Base-by-base conservation (phyloP, 2,888 invertebrate genomes). In the Apoderus coryli region DNA sequence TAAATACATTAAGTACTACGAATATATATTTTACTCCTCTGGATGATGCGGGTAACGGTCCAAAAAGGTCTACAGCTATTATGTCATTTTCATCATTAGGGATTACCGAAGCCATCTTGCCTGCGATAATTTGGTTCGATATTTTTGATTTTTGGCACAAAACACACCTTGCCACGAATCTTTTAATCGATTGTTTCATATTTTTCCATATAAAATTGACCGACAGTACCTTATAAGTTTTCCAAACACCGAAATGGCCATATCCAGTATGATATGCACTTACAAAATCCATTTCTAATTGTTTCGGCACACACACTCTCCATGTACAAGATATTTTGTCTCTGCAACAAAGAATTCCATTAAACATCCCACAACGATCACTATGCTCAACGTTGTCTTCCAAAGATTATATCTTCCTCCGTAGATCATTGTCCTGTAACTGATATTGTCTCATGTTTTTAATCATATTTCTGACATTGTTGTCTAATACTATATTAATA, bases 1-100 rank as follows among this genome's bases (percentile, higher is more conserved):
- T 36, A 29, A 44, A 44, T 10, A 30, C 19, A 27, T 45, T 38
- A 3, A 45, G 22, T 7, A 39, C 26, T 3, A 45, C 41, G 10
- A 44, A 42, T 23, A 43, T 39, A 23, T 42, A 41, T 9, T 37
- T 26, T 2, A 35, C 29, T 3, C 32, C 24, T 2, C 31, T 16
- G n/a, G 34, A 16, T 10, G 36, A 25, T 28, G 27, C 27, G 14
- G 44, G 44, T 16, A 44, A 29, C 7, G 41, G 42, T 5, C 42
- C 44, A 25, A 30, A 42, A 16, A 35, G 25, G 28, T 43, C 43
- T 2, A 39, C 36, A 9, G 37, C 33, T 9, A 42, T 29, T 11
- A 43, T 16, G 7, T 41, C 37, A 10, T 29, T 28, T 9, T 28
- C 14, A 16, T 25, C 2, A 9, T 12, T 4, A 9, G 31, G 22